Percentiles rank a stretch among this genome's conserved stretches.
phyloP scores from a whole-genome alignment of 2,888 invertebrate species.

The Gastracanthus pulcherrimus region DNA sequence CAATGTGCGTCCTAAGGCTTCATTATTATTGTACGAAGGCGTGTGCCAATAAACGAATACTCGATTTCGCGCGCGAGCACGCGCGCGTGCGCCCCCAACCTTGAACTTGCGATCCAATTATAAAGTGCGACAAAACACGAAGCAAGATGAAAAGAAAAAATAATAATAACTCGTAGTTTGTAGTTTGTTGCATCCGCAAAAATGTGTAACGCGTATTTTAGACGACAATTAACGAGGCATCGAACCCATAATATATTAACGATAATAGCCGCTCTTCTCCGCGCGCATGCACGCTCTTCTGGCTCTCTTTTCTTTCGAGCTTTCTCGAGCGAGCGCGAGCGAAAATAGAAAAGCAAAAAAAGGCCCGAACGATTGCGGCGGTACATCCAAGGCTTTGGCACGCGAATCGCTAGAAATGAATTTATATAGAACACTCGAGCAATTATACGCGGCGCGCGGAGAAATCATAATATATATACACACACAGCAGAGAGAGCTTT shows the following conservation, averaged over 20 bases:
- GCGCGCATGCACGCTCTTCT: too few species aligned
- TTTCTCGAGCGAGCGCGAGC: not conserved
- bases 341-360: not conserved
- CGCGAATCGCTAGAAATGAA: not conserved
- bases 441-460: conserved; percentile 4
- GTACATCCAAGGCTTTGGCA: not conserved
- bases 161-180: conserved; percentile 12
- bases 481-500: conserved; percentile 36
- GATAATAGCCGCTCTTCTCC: too few species aligned
- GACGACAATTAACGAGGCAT: not conserved
- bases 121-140: not conserved
- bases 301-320: too few species aligned
- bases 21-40: not conserved
- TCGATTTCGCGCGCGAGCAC: not conserved
- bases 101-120: conserved; percentile 41
- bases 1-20: not conserved
- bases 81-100: not conserved
- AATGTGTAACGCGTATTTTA: not conserved
- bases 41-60: conserved; percentile 17
- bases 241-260: not conserved
- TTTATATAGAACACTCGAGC: not conserved
- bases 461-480: not conserved
- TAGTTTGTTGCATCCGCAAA: not conserved
- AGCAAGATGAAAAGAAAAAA: not conserved
- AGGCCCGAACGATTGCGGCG: not conserved